Evolutionary conservation across 2,113 vertebrate genomes (phyloP).

Genomic region (Oreochromis spilurus): DNA sequence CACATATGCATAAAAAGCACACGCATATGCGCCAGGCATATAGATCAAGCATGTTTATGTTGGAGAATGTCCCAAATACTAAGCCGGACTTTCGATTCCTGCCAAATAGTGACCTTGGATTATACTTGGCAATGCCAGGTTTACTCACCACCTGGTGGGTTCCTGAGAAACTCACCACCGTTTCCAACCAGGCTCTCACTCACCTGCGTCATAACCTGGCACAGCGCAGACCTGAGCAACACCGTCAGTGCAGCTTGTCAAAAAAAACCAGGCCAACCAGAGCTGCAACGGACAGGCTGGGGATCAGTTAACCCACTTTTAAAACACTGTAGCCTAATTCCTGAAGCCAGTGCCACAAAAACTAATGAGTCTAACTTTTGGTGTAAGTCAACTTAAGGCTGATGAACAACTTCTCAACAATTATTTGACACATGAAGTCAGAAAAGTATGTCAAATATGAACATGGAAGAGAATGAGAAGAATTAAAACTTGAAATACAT

Average conservation of each 20-base stretch:
- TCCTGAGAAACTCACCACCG: neutral
- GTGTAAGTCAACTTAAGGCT: neutral
- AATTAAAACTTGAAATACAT: neutral
- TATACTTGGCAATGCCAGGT: neutral
- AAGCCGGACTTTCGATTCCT: neutral
- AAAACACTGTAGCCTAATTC: conserved; percentile 14
- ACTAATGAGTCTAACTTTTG: neutral
- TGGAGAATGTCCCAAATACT: neutral
- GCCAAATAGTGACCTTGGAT: neutral
- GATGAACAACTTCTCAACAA: neutral
- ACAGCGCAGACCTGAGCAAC: neutral
- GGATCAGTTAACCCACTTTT: conserved; percentile 36
- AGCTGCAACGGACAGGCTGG: neutral
- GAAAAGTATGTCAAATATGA: neutral
- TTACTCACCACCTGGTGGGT: neutral
- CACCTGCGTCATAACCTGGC: conserved; percentile 6
- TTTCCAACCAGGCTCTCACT: neutral
- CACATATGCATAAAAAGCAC: neutral
- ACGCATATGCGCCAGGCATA: neutral
- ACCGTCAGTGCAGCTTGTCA: neutral
- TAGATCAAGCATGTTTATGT: neutral
- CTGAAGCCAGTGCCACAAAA: neutral
- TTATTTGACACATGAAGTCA: neutral
- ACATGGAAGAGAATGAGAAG: neutral
- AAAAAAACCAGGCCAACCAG: conserved; percentile 4